A percentile compares a stretch with the other conserved stretches of the same genome.
phyloP scores from a whole-genome alignment of 2,797 vertebrate species.

The Poliocrania exsul region DNA sequence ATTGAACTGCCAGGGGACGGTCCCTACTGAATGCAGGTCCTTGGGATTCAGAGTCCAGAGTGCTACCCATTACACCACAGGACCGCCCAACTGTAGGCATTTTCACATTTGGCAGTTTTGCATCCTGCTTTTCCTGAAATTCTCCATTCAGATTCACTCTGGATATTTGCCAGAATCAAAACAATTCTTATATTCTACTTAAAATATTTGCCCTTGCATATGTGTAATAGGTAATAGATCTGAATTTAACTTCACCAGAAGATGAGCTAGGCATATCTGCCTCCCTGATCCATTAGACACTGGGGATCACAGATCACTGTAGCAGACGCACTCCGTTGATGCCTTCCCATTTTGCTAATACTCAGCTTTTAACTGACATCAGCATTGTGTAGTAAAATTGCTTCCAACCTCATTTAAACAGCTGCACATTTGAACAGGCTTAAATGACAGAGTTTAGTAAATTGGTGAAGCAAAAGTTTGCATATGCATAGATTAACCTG shows the following conservation, averaged over 20 bases:
- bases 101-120: constrained; percentile 71
- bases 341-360: constrained; percentile 42
- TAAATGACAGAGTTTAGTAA: constrained; percentile 60
- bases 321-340: constrained; percentile 30
- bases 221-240: constrained; percentile 64
- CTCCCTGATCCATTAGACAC: constrained; percentile 28
- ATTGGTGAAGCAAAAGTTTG: constrained; percentile 51
- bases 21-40: no score
- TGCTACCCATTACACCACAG: no score
- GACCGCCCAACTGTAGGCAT: constrained; percentile 3
- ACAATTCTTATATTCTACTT: constrained; percentile 61
- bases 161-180: constrained; percentile 64
- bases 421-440: constrained; percentile 29
- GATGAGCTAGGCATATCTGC: constrained; percentile 14
- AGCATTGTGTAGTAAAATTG: constrained; percentile 34
- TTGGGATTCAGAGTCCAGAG: no score
- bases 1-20: no score
- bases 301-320: not conserved
- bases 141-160: constrained; percentile 71
- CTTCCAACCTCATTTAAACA: constrained; percentile 65
- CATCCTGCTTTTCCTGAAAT: constrained; percentile 74
- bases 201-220: constrained; percentile 56
- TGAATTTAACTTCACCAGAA: constrained; percentile 44
- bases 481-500: constrained; percentile 45
- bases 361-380: constrained; percentile 59